These are phyloP conservation scores for Brienomyrus longianalis DNA, from an alignment of 2,113 vertebrate genomes.

Conservation along the genomic window DNA sequence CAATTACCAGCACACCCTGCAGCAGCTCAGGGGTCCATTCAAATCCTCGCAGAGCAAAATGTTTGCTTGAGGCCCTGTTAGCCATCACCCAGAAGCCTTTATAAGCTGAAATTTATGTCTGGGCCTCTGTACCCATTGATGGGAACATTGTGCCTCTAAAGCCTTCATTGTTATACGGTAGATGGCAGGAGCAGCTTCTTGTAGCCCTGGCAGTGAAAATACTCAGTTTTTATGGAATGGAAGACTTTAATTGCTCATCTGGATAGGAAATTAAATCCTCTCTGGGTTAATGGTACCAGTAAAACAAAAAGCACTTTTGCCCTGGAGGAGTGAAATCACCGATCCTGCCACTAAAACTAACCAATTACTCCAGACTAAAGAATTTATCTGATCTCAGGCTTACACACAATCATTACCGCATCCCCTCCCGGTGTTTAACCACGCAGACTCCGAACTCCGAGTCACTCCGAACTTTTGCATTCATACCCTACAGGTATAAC, in stretches of 20 bases:
- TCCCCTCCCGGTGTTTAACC: neutral
- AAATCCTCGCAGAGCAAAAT: neutral
- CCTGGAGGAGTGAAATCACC: neutral
- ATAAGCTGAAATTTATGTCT: neutral
- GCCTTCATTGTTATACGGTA: neutral
- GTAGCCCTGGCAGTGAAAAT: too few relatives aligned
- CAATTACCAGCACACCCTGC: neutral
- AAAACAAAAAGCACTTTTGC: neutral
- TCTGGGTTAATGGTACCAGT: neutral
- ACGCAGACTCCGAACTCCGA: neutral
- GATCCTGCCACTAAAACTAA: neutral
- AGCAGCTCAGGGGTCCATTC: neutral
- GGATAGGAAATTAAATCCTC: neutral
- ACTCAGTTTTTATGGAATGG: neutral
- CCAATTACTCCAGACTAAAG: constrained; percentile 2
- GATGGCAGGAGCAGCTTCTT: neutral
- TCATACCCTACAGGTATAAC: neutral
- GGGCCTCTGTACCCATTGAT: neutral
- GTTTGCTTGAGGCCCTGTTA: neutral
- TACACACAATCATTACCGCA: neutral
- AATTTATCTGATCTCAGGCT: neutral
- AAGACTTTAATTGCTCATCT: neutral
- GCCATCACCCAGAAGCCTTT: neutral
- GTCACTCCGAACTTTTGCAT: neutral
- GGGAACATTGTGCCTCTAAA: neutral